Percentiles rank a stretch among this genome's conserved stretches.
Conservation (phyloP, 2,888 invertebrate genomes). For the Tachina grossa region DNA sequence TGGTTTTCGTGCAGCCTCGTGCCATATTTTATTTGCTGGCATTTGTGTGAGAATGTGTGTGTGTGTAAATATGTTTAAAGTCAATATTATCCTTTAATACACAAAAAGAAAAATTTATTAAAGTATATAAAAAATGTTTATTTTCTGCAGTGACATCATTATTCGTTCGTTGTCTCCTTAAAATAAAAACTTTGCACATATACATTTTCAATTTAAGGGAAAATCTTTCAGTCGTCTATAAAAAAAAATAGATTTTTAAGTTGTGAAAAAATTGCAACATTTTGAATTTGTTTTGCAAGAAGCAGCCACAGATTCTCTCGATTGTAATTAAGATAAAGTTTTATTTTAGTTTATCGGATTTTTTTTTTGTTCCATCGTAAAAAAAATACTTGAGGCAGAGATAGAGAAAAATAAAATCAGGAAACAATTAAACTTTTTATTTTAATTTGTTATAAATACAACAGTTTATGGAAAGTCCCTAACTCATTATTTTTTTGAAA, state of each 20-base stretch:
- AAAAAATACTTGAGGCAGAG: neutral
- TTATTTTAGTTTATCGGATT: constrained; percentile 24
- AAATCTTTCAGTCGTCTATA: constrained; percentile 38
- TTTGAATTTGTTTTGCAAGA: constrained; percentile 48
- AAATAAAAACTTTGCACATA: neutral
- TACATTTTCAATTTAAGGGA: constrained; percentile 39
- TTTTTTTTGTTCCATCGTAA: constrained; percentile 11
- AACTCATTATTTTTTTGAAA: too few species aligned
- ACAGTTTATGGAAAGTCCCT: constrained; percentile 7
- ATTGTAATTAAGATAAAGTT: constrained; percentile 57
- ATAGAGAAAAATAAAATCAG: constrained; percentile 5
- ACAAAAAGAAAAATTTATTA: neutral
- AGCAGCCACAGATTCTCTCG: constrained; percentile 35
- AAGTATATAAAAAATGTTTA: constrained; percentile 33
- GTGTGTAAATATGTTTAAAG: constrained; percentile 17
- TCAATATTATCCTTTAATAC: constrained; percentile 49
- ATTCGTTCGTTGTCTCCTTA: neutral
- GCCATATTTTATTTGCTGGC: constrained; percentile 13
- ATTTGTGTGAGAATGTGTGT: neutral
- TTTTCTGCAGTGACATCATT: constrained; percentile 16
- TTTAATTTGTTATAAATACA: constrained; percentile 27
- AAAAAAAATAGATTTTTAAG: constrained; percentile 41
- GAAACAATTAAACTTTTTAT: constrained; percentile 35
- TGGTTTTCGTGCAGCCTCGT: constrained; percentile 20
- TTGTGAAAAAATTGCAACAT: constrained; percentile 43